Conservation (phyloP, 1,140 invertebrate species). For the Camponotus floridanus region DNA sequence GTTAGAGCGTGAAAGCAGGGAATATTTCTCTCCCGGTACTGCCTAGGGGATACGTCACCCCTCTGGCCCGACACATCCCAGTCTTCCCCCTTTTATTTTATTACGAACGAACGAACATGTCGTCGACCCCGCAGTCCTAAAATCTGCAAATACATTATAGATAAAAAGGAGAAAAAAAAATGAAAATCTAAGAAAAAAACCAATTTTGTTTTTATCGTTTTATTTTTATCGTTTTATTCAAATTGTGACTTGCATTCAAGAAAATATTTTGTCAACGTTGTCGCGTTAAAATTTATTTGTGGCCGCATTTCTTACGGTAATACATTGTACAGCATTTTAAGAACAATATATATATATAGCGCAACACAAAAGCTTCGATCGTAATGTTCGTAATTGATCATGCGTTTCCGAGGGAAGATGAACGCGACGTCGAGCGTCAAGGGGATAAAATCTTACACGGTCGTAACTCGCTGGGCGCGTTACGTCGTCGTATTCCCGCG, state of each 20-base stretch:
- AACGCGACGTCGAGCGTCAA: conserved; percentile 5
- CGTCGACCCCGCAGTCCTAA: conserved; percentile 47
- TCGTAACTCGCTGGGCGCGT: conserved; percentile 42
- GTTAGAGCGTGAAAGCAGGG: conserved; percentile 64
- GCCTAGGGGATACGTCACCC: conserved; percentile 58
- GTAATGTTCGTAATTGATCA: conserved; percentile 28
- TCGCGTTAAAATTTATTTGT: too few species aligned
- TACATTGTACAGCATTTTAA: not conserved
- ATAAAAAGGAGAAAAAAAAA: conserved; percentile 40
- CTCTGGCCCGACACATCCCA: conserved; percentile 45
- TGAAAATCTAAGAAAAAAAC: conserved; percentile 7
- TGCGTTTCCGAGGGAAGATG: conserved; percentile 7
- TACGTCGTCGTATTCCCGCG: conserved; percentile 41
- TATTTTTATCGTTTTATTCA: not conserved
- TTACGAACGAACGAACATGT: conserved; percentile 58
- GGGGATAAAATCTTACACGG: conserved; percentile 50
- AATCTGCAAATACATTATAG: conserved; percentile 57
- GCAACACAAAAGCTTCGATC: not conserved
- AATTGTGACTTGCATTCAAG: conserved; percentile 3
- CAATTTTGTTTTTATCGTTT: conserved; percentile 6
- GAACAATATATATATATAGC: not conserved
- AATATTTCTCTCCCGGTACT: conserved; percentile 58
- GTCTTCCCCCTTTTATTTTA: conserved; percentile 58
- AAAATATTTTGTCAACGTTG: not conserved
- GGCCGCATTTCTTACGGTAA: not conserved